Evolutionary conservation across 2,113 vertebrate species (phyloP), one percentile per base, ranked within the genome.

Genomic region (Montifringilla adamsi): DNA sequence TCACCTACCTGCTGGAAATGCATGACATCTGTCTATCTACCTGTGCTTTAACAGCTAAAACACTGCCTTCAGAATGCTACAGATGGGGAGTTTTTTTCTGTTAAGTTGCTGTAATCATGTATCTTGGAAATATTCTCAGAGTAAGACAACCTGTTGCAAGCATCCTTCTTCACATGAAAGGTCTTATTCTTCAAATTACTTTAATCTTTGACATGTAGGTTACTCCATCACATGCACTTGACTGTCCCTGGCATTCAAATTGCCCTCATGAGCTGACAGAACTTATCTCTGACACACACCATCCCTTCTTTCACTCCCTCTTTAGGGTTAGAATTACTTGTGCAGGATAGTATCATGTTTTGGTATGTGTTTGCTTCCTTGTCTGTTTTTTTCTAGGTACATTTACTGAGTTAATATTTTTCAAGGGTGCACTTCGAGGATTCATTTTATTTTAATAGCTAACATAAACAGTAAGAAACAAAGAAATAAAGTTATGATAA

Each of bases 61-160:
- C 55, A 62, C 20, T 84, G 21, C 20, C 14, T 89, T 66, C 27
- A 46, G 39, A 31, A 59, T 67, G 50, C 46, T 84, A 15, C 19
- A 37, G 4, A 8, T 17, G 18, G 5, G 0, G 0, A 37, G 0
- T 35, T 52, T 62, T 75, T 47, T 62, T 24, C 16, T 39, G 41
- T 43, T 58, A 53, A 66, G 11, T 56, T 90, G 41, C 46, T 86
- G 26, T 19, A 22, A 31, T 78, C 24, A 16, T 91, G 27, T 59
- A 10, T 60, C 16, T 81, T 84, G 58, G 37, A 79, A 85, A 43
- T 39, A 19, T 11, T 73, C 18, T 85, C 28, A 22, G 39, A 37
- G 72, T 41, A 70, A 82, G 58, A 47, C n/a, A 93, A 33, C 28
- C 24, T 86, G 47, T 81, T 96, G 70, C 15, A 78, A 66, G 26